These are phyloP conservation scores for Equus quagga DNA, from an alignment of 2,113 vertebrate genomes.

Conservation along the genomic window DNA sequence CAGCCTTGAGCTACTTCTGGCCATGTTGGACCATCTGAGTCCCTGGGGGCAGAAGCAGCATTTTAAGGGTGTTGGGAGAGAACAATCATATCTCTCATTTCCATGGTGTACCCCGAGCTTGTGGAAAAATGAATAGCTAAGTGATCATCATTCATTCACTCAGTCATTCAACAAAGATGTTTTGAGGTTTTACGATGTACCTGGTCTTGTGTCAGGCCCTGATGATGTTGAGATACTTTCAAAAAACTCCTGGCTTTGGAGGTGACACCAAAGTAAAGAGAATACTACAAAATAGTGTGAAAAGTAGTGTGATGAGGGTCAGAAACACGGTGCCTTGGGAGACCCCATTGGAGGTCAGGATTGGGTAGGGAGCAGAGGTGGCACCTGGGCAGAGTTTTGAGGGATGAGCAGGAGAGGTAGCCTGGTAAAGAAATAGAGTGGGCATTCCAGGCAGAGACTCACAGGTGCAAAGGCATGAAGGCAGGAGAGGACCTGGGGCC, in stretches of 20 bases:
- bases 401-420: not conserved
- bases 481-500: not conserved
- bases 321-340: fast-evolving
- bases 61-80: not conserved
- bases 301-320: not conserved
- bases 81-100: not conserved
- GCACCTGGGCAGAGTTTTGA: not conserved
- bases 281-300: not conserved
- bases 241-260: not conserved
- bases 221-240: not conserved
- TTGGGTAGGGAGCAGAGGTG: not conserved
- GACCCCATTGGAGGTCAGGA: not conserved
- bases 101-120: not conserved
- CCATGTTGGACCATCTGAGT: not conserved
- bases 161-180: not conserved
- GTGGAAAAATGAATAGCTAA: not conserved
- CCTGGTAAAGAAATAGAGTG: not conserved
- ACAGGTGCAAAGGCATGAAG: not conserved
- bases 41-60: not conserved
- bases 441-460: not conserved
- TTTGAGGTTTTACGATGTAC: not conserved
- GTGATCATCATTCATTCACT: not conserved
- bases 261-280: not conserved
- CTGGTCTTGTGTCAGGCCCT: not conserved
- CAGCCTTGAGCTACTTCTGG: not conserved